Base-by-base conservation (phyloP, 2,797 vertebrate genomes). In the Anas georgica region DNA sequence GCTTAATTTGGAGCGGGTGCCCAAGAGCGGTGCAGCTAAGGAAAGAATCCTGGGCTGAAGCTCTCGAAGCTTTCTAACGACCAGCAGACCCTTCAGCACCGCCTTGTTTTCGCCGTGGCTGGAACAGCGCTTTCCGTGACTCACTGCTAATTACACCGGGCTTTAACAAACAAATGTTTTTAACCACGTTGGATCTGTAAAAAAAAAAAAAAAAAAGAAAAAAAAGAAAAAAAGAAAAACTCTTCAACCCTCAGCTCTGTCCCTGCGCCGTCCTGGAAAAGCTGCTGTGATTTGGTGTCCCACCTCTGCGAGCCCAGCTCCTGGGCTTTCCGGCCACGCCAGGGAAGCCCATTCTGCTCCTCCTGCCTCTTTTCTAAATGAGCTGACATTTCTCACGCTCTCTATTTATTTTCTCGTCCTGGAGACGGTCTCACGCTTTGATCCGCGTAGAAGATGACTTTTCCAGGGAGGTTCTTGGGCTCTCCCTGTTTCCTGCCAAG, bases 11-110 rank as follows among this genome's bases (percentile, higher is more conserved):
- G 46, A 93, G 76, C 1, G 1, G 93, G 80, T 88, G 91, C 66
- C 84, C 13, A 1, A 75, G 58, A 96, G 74, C 81, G 66, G 79
- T 92, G 82, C 91, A 95, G 91, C 96, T 96, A 93, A 91, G 84
- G 76, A 81, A 88, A 52, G 48, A 91, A 79, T 90, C 92, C 95
- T 59, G 59, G 76, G 87, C 82, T 86, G 87, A 67, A 93, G 82
- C 82, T 93, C 87, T 74, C 0, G 0, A 35, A 2, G 33, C 78
- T 91, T 95, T 93, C 93, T 92, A 87, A 86, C 62, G 86, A 92
- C 95, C 90, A 89, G 56, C 84, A 95, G 92, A 94, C 33, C 60
- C 72, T 89, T 85, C 92, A 92, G 69, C 0, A 0, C 85, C 6
- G 13, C 60, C 72, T 92, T 83, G 54, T 60, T 95, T 87, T 62